Evolutionary conservation across 2,113 vertebrate genomes (phyloP), one percentile per base, ranked within the genome.

Genomic region (Picathartes gymnocephalus): DNA sequence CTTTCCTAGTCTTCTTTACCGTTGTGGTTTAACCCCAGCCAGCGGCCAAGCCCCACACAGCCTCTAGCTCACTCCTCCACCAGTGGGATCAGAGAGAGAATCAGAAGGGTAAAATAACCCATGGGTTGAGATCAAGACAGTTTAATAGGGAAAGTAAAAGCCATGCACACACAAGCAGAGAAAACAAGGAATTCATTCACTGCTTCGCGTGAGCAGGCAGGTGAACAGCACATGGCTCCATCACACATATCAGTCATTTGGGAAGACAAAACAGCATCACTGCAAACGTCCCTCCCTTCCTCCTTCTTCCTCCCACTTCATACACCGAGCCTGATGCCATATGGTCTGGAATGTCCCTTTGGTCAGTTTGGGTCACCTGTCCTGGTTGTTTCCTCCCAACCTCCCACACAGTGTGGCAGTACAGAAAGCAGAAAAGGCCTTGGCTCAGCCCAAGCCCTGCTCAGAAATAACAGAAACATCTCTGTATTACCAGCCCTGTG

Each of bases 61-160:
- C 37, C 0, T 0, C 37, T 24, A 7, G 2, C 33, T 58, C 45
- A 39, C 9, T 18, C 2, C 12, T 2, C 2, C 16, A n/a, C 24
- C 53, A n/a, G 15, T 2, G 5, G 27, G 37, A 58, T 3, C 4
- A 4, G 37, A 10, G 24, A n/a, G 24, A 60, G 16, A 53, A n/a
- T 22, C 20, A 45, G 15, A 30, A 53, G 12, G 28, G 27, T 10
- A 14, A 37, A 57, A n/a, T 13, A 39, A 60, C 39, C 45, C 60
- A 18, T 20, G 22, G 53, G 39, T 11, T 45, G 45, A 81, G 23
- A 13, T 23, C 47, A 39, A 45, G 22, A 7, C 7, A 57, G 10
- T 30, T 66, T 8, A 73, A 58, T 4, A 39, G 8, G 23, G 15
- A 81, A 44, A n/a, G 7, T 5, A 24, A 45, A 44, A 81, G 37